These are phyloP conservation scores for Polydrusus tereticollis DNA, from an alignment of 2,888 invertebrate species.

Conservation along the genomic window DNA sequence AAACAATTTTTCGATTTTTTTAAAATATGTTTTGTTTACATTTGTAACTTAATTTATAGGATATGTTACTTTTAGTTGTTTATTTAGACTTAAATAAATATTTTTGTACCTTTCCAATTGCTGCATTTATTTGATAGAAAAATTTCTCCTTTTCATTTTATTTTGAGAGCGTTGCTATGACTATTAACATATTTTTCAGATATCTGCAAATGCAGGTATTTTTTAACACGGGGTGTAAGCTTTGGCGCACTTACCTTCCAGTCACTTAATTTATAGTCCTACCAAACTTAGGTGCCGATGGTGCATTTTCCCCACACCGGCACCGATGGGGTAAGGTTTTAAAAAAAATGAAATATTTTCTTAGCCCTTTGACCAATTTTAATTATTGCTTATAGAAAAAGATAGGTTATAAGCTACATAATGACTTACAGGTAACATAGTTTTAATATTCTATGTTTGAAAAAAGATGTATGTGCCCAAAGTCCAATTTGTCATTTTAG, in stretches of 20 bases:
- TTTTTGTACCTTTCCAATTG: neutral
- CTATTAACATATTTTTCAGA: neutral
- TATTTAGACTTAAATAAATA: neutral
- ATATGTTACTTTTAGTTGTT: neutral
- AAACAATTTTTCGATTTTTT: too few relatives aligned
- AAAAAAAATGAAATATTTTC: neutral
- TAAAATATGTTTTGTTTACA: neutral
- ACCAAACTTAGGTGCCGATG: neutral
- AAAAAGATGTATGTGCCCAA: neutral
- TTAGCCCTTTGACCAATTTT: neutral
- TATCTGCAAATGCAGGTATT: neutral
- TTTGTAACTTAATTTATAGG: neutral
- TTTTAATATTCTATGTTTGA: neutral
- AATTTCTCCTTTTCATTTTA: neutral
- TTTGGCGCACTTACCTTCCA: neutral
- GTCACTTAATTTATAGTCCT: neutral
- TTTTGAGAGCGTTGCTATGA: neutral
- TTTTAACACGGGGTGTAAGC: neutral
- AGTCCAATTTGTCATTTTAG: neutral
- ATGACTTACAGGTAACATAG: neutral
- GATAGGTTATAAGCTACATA: neutral
- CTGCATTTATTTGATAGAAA: neutral
- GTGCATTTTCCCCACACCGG: neutral
- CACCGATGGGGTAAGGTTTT: neutral
- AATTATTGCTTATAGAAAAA: neutral